Evolutionary conservation across 1,140 invertebrate species (phyloP), one percentile per base, ranked within the genome.

Genomic region (Drosophila serrata): DNA sequence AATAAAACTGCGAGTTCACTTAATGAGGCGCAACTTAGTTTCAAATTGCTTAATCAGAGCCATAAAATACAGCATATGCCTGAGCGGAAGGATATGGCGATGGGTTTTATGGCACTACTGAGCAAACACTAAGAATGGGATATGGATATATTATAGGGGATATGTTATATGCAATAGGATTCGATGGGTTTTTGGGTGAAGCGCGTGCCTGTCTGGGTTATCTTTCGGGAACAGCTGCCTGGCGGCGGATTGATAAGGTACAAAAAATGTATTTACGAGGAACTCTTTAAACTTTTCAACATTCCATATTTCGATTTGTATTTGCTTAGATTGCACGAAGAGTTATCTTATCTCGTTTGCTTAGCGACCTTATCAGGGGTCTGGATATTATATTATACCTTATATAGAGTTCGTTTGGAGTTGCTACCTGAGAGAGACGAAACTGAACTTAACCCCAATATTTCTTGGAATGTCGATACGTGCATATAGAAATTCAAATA

Each of bases 401-500:
- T 53, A 15, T 37, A 45, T 15, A 13, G 46, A 69, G 61, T 53
- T 43, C 48, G 37, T 15, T 15, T 43, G 24, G 37, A 42, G 56
- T 60, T 51, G 60, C 65, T 86, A 86, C 82, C 82, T 86, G 82
- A 85, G 57, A 85, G 57, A 46, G 53, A n/a, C 8, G 22, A 61
- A 72, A 82, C 82, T 86, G 82, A 86, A 86, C 82, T 86, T 86
- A 82, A 86, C 82, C 82, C 82, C 82, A 76, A 79, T 86, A 56
- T 60, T 86, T 88, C 84, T 79, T 27, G 80, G 82, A 86, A 86
- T 39, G 68, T 39, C 43, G 42, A 68, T 65, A 33, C 27, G 12
- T 42, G 9, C 2, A 67, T 69, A 69, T 69, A 67, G 65, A 45
- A 53, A 53, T 67, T 53, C 62, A 67, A 69, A 57, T 85, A 78